These are phyloP conservation scores for Carassius carassius DNA, from an alignment of 2,113 vertebrate genomes.

Conservation along the genomic window DNA sequence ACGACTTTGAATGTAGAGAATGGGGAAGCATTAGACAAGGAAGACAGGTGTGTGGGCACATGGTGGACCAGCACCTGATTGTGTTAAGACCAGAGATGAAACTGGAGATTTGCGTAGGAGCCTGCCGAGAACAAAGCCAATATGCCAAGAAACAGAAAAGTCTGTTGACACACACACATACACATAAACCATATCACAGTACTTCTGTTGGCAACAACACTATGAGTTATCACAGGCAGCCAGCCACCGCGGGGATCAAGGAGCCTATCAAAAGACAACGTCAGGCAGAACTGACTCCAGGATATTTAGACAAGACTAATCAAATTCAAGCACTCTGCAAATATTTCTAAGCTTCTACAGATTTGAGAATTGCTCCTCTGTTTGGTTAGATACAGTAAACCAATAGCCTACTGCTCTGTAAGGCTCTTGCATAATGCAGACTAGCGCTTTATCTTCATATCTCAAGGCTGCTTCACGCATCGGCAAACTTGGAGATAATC, in stretches of 20 bases:
- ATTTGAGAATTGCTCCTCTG: conserved; percentile 9
- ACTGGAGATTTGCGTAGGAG: conserved; percentile 38
- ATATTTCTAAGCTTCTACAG: conserved; percentile 11
- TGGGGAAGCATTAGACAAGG: neutral
- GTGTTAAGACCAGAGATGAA: conserved; percentile 44
- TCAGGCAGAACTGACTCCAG: neutral
- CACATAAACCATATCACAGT: neutral
- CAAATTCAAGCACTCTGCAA: conserved; percentile 28
- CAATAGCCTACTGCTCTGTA: neutral
- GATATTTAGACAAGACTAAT: conserved; percentile 2
- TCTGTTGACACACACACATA: neutral
- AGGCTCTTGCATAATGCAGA: conserved; percentile 5
- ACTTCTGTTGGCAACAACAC: neutral
- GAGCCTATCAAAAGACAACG: neutral
- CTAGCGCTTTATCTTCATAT: neutral
- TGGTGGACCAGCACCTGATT: conserved; percentile 8
- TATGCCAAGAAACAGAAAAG: conserved; percentile 26
- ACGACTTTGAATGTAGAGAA: neutral
- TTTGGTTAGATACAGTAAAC: conserved; percentile 15
- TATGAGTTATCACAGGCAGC: neutral
- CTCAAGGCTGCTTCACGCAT: neutral
- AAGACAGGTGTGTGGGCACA: conserved; percentile 41
- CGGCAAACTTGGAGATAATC: conserved; percentile 14
- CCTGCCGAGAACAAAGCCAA: conserved; percentile 41
- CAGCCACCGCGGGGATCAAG: conserved; percentile 2